Base-by-base conservation (phyloP, 2,888 invertebrate genomes). In the Cremastinae sp. region DNA sequence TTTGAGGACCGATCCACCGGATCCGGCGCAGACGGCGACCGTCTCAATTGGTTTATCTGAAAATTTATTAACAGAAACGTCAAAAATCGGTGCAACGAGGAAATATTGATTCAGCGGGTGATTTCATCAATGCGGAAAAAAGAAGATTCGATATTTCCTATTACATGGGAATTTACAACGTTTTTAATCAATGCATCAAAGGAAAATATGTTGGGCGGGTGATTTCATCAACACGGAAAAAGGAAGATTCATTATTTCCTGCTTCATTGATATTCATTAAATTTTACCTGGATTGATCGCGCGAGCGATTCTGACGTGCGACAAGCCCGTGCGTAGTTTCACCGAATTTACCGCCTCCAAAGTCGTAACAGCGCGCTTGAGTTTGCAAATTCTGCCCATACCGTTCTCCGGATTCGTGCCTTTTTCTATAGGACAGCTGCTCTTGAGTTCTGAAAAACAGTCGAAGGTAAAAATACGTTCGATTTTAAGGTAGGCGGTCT, bases 21-120 rank as follows among this genome's bases (percentile, higher is more conserved):
- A 96, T 0, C 98, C 98, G 28, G 97, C 97, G 88, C 98, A 98
- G 0, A 98, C 90, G 0, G 96, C 98, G 2, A 97, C 92, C 0
- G 92, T 92, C 22, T 88, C 87, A 1, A 96, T 91, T 5, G 84
- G 80, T 41, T 92, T 91, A 51, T 91, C 92, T 87, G 89, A 41
- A 41, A 5, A 41, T 41, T 9, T n/a, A n/a, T 5, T 41, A 41
- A 28, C 5, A n/a, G 41, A 9, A 41, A 9, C 8, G 2, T 4
- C 9, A 41, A 41, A 41, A n/a, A 41, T n/a, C n/a, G 8, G 2
- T n/a, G 8, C 41, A 41, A 41, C 4, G 12, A 12, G n/a, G n/a
- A n/a, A 41, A 41, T 28, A 28, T 28, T n/a, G n/a, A n/a, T n/a
- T n/a, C n/a, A n/a, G n/a, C n/a, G 28, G 5, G 28, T 28, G 2